Evolutionary conservation across 2,797 vertebrate genomes (phyloP).

Genomic region (Phalanger gymnotis): DNA sequence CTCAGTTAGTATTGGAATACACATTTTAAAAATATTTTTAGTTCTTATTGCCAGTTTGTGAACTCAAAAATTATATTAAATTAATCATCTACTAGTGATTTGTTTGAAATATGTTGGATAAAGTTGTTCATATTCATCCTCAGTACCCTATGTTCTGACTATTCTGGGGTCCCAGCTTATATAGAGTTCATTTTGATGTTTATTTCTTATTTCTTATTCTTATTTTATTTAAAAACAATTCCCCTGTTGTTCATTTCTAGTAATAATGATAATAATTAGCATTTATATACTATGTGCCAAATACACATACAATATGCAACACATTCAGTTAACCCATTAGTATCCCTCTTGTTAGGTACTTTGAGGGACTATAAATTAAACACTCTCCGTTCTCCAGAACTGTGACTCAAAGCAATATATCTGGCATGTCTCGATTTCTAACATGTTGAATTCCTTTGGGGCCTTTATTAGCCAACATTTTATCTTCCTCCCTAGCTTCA

Average conservation of each 20-base stretch:
- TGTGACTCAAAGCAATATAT: neutral
- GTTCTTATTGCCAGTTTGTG: neutral
- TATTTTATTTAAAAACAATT: neutral
- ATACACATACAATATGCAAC: neutral
- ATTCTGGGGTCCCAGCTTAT: neutral
- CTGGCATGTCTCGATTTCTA: neutral
- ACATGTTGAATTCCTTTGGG: neutral
- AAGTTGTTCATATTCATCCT: neutral
- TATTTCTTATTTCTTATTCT: neutral
- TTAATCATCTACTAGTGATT: neutral
- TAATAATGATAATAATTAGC: neutral
- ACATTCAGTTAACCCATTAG: neutral
- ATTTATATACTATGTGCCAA: neutral
- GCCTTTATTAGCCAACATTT: neutral
- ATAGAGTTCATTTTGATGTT: neutral
- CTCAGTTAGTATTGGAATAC: neutral
- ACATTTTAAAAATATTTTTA: neutral
- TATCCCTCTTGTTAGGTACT: neutral
- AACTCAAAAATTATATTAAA: neutral
- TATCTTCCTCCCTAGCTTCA: neutral
- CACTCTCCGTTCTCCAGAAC: neutral
- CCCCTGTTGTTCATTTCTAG: neutral
- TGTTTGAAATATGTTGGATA: neutral
- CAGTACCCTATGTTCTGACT: neutral
- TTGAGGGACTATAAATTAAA: neutral